These are phyloP conservation scores for Eupithecia insigniata DNA, from an alignment of 2,888 invertebrate genomes.

Conservation along the genomic window DNA sequence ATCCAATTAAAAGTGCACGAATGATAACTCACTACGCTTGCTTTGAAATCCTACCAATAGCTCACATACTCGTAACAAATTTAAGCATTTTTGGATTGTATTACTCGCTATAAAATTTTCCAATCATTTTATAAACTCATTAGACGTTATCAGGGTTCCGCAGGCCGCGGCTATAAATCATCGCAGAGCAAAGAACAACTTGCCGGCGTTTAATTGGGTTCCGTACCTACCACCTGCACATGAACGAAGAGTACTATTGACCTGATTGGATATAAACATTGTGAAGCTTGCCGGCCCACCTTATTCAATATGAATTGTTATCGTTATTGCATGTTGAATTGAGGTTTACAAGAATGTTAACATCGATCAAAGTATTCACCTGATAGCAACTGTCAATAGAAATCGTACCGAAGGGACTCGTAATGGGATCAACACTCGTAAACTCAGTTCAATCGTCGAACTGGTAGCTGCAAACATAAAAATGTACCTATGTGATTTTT, in stretches of 20 bases:
- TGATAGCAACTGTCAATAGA: no score
- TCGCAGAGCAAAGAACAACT: slow-evolving; percentile 58
- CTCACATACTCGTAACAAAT: background rate
- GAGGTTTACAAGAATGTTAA: background rate
- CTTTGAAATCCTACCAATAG: background rate
- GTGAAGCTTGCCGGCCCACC: background rate
- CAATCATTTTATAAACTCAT: slow-evolving; percentile 35
- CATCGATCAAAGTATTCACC: background rate
- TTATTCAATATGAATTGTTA: background rate
- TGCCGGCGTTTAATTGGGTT: slow-evolving; percentile 54
- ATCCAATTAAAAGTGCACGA: background rate
- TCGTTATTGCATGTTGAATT: background rate
- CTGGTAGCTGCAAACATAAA: no score
- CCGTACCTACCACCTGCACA: slow-evolving; percentile 21
- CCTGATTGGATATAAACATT: background rate
- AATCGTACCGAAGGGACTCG: background rate
- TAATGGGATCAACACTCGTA: no score
- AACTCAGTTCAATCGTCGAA: no score
- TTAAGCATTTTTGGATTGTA: background rate
- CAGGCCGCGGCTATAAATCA: slow-evolving; percentile 59
- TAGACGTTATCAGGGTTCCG: slow-evolving; percentile 51
- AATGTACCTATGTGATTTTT: background rate
- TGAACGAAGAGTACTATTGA: background rate
- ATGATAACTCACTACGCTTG: background rate
- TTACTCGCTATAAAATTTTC: slow-evolving; percentile 11